Conservation (phyloP, 2,797 vertebrate genomes). For the Neosilurus hyrtlii region DNA sequence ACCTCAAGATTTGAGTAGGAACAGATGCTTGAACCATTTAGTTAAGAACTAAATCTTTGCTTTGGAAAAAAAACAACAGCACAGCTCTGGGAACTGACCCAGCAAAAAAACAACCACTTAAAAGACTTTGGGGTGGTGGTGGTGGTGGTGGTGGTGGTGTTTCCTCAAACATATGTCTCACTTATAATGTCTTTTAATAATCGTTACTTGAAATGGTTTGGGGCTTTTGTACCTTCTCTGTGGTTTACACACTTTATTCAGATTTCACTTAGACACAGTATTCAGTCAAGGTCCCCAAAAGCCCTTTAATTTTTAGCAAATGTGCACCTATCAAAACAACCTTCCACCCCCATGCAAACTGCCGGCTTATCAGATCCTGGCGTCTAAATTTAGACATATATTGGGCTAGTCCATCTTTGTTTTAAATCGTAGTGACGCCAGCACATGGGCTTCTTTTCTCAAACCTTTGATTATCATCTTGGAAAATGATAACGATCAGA, state of each 20-base stretch:
- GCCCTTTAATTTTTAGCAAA: neutral
- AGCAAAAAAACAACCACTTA: neutral
- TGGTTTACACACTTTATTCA: neutral
- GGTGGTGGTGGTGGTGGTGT: neutral
- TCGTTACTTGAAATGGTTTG: neutral
- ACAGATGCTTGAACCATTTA: slow-evolving; percentile 17
- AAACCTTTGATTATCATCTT: slow-evolving; percentile 34
- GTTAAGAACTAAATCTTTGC: slow-evolving; percentile 18
- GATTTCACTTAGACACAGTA: neutral
- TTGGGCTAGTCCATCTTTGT: slow-evolving; percentile 40
- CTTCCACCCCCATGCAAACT: slow-evolving; percentile 29
- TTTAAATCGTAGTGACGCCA: slow-evolving; percentile 30
- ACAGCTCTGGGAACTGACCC: neutral
- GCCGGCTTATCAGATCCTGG: slow-evolving; percentile 39
- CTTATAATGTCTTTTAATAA: slow-evolving; percentile 4
- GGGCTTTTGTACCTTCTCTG: neutral
- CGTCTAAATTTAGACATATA: slow-evolving; percentile 40
- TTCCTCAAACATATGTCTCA: slow-evolving; percentile 3
- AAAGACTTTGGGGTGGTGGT: neutral
- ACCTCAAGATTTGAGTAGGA: neutral
- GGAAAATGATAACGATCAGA: slow-evolving; percentile 38
- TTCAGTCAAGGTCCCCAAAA: neutral
- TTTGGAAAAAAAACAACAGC: neutral
- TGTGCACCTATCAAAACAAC: slow-evolving; percentile 30
- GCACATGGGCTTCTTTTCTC: slow-evolving; percentile 29